phyloP scores from a whole-genome alignment of 2,888 invertebrate species.

The Scaptomyza parva region DNA sequence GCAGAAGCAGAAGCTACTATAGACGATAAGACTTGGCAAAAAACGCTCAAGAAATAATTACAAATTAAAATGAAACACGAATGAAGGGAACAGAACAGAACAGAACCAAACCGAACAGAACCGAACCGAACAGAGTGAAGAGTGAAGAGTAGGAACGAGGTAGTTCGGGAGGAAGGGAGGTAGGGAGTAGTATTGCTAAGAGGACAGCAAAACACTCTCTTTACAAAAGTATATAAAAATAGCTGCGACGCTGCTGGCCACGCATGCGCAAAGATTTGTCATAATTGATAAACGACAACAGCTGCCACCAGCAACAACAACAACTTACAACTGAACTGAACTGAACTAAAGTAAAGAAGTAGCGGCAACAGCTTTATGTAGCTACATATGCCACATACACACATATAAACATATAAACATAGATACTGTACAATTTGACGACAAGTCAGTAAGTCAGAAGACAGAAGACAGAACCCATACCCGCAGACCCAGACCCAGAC shows the following conservation, averaged over 20 bases:
- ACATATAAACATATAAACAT: background rate
- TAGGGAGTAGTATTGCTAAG: background rate
- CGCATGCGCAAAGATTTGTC: conserved; percentile 85
- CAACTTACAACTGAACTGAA: conserved; percentile 33
- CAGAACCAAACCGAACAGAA: conserved; percentile 8
- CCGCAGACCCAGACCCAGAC: conserved; percentile 4
- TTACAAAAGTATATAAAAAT: conserved; percentile 66
- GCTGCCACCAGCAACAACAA: conserved; percentile 49
- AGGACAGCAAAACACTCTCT: conserved; percentile 32
- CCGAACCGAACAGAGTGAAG: too few relatives aligned
- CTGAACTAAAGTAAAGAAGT: background rate
- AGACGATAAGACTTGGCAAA: conserved; percentile 55
- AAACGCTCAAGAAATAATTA: conserved; percentile 75
- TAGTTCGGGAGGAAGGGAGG: background rate
- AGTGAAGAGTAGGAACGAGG: background rate
- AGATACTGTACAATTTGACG: conserved; percentile 27
- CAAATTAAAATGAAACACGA: conserved; percentile 78
- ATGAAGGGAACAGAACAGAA: conserved; percentile 30
- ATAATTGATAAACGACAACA: conserved; percentile 83
- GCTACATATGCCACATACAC: conserved; percentile 51
- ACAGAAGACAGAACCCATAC: too few relatives aligned
- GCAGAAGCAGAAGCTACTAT: conserved; percentile 2
- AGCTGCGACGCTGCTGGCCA: conserved; percentile 70
- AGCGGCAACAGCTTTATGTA: conserved; percentile 29
- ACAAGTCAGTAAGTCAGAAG: conserved; percentile 45